Conservation (phyloP, 2,888 invertebrate species). For the Lagria hirta region DNA sequence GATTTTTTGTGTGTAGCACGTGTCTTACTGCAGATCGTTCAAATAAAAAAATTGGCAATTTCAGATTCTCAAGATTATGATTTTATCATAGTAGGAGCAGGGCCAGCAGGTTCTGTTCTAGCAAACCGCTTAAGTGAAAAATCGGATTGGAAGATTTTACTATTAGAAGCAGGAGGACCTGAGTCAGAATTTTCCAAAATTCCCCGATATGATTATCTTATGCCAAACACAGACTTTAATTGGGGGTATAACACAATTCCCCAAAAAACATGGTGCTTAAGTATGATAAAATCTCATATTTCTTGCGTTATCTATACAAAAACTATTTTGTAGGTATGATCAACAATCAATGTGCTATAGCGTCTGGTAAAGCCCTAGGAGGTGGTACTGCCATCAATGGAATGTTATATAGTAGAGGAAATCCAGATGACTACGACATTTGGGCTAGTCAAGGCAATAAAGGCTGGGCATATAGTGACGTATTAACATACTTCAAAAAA, state of each 20-base stretch:
- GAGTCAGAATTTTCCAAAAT: slow-evolving; percentile 53
- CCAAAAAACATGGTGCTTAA: no score
- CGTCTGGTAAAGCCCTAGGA: slow-evolving; percentile 60
- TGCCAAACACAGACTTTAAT: no score
- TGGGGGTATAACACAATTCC: no score
- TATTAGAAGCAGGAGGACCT: slow-evolving; percentile 46
- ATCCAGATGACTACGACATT: slow-evolving; percentile 68
- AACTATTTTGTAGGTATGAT: slow-evolving; percentile 40
- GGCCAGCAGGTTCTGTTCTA: slow-evolving; percentile 52
- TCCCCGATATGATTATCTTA: no score
- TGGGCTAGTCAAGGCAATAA: slow-evolving; percentile 64
- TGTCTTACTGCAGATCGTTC: not conserved
- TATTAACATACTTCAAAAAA: slow-evolving; percentile 61
- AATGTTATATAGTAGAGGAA: slow-evolving; percentile 62
- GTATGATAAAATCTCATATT: no score
- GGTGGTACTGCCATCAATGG: slow-evolving; percentile 50
- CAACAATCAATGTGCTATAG: slow-evolving; percentile 44
- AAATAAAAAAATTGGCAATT: not conserved
- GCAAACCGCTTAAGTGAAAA: slow-evolving; percentile 33
- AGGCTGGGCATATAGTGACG: slow-evolving; percentile 61
- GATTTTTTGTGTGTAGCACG: not conserved
- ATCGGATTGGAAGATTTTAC: slow-evolving; percentile 30
- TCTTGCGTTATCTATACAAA: no score
- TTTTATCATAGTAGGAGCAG: slow-evolving; percentile 53
- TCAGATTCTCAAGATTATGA: slow-evolving; percentile 47